Conservation (phyloP, 2,797 vertebrate genomes). For the Urosaurus nigricauda region DNA sequence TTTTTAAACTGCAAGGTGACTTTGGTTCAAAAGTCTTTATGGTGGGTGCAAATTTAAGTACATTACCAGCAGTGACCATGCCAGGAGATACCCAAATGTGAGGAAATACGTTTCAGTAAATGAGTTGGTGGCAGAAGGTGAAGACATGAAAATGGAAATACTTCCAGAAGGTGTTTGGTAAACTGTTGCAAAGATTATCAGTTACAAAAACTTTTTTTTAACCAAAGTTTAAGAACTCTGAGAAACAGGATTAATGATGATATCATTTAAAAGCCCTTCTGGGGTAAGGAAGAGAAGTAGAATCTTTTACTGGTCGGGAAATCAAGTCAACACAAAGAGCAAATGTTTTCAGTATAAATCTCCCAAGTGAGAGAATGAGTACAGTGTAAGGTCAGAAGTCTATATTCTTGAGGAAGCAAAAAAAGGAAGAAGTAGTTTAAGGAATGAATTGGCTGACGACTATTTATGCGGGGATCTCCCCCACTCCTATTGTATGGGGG, state of each 20-base stretch:
- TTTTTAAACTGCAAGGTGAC: conserved; percentile 35
- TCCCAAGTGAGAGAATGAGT: background rate
- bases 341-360: background rate
- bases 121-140: conserved; percentile 43
- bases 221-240: background rate
- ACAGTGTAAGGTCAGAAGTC: background rate
- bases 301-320: background rate
- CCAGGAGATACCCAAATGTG: conserved; percentile 60
- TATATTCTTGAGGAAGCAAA: background rate
- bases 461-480: background rate
- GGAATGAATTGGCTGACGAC: background rate
- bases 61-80: conserved; percentile 24
- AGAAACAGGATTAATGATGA: background rate
- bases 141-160: conserved; percentile 46
- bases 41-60: conserved; percentile 32
- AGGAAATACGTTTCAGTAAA: conserved; percentile 62
- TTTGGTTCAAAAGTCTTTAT: conserved; percentile 50
- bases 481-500: background rate
- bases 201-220: background rate
- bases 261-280: background rate
- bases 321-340: background rate
- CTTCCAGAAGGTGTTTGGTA: background rate
- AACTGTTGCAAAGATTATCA: conserved; percentile 14
- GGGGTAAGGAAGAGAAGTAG: background rate
- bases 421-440: background rate